Conservation (phyloP, 2,888 invertebrate species). For the Luperina nickerlii region DNA sequence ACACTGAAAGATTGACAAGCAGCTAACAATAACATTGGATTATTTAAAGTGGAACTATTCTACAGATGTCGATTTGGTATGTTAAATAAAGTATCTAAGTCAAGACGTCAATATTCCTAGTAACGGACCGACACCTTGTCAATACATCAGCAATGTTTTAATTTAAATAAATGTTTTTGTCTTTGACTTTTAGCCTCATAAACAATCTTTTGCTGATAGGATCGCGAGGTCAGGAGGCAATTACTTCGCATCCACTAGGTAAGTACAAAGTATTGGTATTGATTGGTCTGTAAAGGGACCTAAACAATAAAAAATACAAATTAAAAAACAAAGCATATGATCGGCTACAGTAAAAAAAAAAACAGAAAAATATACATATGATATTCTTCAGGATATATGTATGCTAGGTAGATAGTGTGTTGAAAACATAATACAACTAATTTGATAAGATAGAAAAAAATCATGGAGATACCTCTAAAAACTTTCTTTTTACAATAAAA, state of each 20-base stretch:
- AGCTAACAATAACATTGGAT: no score
- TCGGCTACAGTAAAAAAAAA: no score
- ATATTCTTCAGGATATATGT: no score
- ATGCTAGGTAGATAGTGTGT: no score
- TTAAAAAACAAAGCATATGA: no score
- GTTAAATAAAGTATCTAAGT: not conserved
- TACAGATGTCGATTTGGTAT: not conserved
- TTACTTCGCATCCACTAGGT: slow-evolving; percentile 11
- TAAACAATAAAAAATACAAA: no score
- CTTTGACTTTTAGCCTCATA: slow-evolving; percentile 25
- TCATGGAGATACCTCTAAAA: no score
- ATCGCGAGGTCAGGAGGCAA: slow-evolving; percentile 25
- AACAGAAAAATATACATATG: no score
- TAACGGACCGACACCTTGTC: not conserved
- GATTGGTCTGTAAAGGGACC: no score
- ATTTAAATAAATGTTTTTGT: slow-evolving; percentile 24
- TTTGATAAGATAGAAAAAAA: no score
- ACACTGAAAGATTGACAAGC: not conserved
- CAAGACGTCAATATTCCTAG: not conserved
- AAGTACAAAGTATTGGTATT: not conserved
- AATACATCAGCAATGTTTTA: not conserved
- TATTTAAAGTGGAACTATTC: not conserved
- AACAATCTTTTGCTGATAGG: slow-evolving; percentile 27
- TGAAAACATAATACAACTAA: no score
- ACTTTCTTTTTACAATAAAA: no score